Base-by-base conservation (phyloP, 23 tunicate genomes). In the Styela clava region DNA sequence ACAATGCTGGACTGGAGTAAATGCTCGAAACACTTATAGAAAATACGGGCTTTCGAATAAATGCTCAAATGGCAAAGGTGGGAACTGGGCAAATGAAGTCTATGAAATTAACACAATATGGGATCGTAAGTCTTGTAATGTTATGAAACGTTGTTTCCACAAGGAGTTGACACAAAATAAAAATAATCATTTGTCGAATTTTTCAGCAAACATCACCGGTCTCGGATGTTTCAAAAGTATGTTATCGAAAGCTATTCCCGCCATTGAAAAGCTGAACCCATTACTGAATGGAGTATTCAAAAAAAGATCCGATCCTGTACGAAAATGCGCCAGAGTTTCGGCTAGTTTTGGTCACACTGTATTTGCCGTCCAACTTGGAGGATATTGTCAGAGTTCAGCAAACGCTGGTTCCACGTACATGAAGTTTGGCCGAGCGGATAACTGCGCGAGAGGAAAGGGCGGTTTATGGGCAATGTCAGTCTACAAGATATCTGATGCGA, bases 11-110 rank as follows among this genome's bases (percentile, higher is more conserved):
- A 33, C 26, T 29, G 29, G 65, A 25, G 65, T 63, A 44, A 52
- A 77, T 64, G 81, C 81, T 18, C 65, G 24, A 1, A 26, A 34
- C 19, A 77, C 81, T 7, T 77, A 77, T 65, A 77, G 52, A 29
- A 77, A 51, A 61, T 77, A 77, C 32, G 81, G 81, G n/a, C 18
- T 33, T 26, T 33, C 62, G 9, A 26, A 30, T 26, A 26, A 28
- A 24, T 77, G 81, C 52, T 33, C 65, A 25, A 77, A 77, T 77
- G 81, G 81, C 28, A 77, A 77, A 52, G 81, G 81, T 33, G 81
- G 81, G 12, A 44, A 12, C 56, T 44, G 56, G 56, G 56, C 56
- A 44, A 44, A 44, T 44, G 56, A 44, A 44, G 56, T 44, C 12
- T 44, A 44, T 44, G 56, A 44, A 44, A 44, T 44, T 12, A 44